Percentiles rank a stretch among this genome's conserved stretches.
phyloP scores from a whole-genome alignment of 2,797 vertebrate species.

The Antennarius maculatus region DNA sequence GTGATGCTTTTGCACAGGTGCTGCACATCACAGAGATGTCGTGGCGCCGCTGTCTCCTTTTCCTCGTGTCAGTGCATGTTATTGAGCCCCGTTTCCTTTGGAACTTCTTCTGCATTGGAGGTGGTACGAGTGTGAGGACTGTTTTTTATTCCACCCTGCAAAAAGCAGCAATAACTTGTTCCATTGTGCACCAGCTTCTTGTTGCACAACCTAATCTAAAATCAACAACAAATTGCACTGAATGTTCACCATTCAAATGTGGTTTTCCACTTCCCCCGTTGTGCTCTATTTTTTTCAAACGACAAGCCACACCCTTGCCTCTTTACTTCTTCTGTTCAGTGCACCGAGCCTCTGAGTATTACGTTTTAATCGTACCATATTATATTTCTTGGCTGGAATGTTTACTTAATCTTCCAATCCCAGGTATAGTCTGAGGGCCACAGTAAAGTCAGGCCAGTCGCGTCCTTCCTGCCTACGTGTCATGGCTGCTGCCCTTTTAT shows the following conservation, averaged over 20 bases:
- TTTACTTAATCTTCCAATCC: constrained; percentile 8
- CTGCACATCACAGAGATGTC: constrained; percentile 52
- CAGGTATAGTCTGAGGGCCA: not conserved
- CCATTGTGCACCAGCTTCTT: not conserved
- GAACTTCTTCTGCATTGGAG: constrained; percentile 13
- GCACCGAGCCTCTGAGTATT: constrained; percentile 15
- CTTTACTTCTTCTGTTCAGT: constrained; percentile 50
- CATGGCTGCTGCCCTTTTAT: constrained; percentile 44
- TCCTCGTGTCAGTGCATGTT: constrained; percentile 49
- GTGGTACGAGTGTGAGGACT: constrained; percentile 24
- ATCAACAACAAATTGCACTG: constrained; percentile 17
- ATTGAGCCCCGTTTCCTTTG: constrained; percentile 45
- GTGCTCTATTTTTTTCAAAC: constrained; percentile 46
- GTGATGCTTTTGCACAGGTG: constrained; percentile 11
- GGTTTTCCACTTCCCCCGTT: constrained; percentile 60
- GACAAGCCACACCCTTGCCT: constrained; percentile 74
- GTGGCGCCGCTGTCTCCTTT: constrained; percentile 29
- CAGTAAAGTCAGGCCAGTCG: not conserved
- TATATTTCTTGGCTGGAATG: constrained; percentile 9
- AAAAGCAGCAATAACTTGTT: constrained; percentile 31
- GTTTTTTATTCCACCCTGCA: constrained; percentile 42
- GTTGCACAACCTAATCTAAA: not conserved
- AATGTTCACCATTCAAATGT: constrained; percentile 29
- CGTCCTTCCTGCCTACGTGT: constrained; percentile 33
- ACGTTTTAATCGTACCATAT: constrained; percentile 26